These are phyloP conservation scores for Pseudomyrmex sp. DNA, from an alignment of 1,140 invertebrate species.

Conservation along the genomic window DNA sequence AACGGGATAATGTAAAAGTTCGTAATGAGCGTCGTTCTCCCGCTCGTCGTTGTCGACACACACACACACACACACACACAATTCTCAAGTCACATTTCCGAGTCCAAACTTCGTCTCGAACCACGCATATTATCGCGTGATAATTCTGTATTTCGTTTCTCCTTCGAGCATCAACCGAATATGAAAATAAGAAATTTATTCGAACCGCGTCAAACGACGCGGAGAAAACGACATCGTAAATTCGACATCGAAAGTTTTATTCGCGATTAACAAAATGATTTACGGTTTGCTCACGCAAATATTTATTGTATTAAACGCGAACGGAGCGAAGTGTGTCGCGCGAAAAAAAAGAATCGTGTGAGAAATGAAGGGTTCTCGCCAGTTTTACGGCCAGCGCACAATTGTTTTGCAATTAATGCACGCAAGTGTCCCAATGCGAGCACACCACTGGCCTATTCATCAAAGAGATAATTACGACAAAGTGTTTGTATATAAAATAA, in stretches of 20 bases:
- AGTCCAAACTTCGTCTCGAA: conserved; percentile 4
- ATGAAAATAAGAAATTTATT: conserved; percentile 10
- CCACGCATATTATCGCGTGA: neutral
- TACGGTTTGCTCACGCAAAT: neutral
- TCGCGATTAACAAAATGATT: conserved; percentile 31
- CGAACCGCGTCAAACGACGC: neutral
- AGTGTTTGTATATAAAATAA: no score
- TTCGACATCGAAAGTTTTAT: neutral
- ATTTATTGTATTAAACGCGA: neutral
- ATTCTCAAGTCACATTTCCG: conserved; percentile 24
- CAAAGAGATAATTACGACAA: no score
- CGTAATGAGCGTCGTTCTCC: conserved; percentile 12
- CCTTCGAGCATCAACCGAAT: neutral
- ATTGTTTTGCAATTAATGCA: conserved; percentile 11
- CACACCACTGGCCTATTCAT: no score
- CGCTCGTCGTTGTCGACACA: no score
- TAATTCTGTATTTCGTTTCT: no score
- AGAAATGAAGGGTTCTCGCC: conserved; percentile 19
- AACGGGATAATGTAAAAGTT: conserved; percentile 35
- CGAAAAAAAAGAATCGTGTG: conserved; percentile 26
- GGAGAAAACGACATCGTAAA: neutral
- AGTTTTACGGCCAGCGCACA: neutral
- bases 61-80: no score
- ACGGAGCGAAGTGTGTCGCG: neutral
- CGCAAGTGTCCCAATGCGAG: no score